phyloP scores from a whole-genome alignment of 2,888 invertebrate genomes.

The Synergus japonicus region DNA sequence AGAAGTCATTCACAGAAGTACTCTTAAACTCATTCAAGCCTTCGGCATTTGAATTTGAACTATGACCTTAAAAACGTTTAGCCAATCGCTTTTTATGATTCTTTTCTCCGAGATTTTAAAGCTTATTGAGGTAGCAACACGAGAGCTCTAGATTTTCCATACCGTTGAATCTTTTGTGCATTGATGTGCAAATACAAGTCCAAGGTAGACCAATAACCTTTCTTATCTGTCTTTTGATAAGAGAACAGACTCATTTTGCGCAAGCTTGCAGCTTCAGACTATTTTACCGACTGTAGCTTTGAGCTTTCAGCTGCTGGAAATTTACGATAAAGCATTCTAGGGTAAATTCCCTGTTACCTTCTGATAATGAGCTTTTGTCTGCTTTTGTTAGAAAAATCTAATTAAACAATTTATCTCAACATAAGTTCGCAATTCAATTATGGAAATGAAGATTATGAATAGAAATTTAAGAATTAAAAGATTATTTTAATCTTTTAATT shows the following conservation, averaged over 20 bases:
- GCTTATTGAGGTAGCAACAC: background rate
- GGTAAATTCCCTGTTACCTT: background rate
- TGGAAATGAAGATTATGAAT: background rate
- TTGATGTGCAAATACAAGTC: background rate
- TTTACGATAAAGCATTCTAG: background rate
- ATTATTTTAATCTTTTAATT: background rate
- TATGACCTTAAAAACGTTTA: background rate
- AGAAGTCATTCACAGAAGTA: background rate
- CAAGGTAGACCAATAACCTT: background rate
- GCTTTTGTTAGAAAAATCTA: background rate
- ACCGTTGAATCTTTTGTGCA: conserved; percentile 10
- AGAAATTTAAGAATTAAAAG: background rate
- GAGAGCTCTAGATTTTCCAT: conserved; percentile 10
- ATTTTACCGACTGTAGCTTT: conserved; percentile 6
- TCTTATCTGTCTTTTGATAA: background rate
- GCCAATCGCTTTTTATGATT: background rate
- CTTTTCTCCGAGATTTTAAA: background rate
- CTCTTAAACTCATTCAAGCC: background rate
- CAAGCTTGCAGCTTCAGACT: background rate
- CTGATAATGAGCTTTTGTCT: background rate
- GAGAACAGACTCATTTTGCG: background rate
- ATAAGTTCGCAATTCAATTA: background rate
- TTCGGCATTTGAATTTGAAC: background rate
- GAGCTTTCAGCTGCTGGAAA: background rate
- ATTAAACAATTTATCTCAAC: background rate